phyloP scores from a whole-genome alignment of 1,140 invertebrate species.

The Euschistus heros region DNA sequence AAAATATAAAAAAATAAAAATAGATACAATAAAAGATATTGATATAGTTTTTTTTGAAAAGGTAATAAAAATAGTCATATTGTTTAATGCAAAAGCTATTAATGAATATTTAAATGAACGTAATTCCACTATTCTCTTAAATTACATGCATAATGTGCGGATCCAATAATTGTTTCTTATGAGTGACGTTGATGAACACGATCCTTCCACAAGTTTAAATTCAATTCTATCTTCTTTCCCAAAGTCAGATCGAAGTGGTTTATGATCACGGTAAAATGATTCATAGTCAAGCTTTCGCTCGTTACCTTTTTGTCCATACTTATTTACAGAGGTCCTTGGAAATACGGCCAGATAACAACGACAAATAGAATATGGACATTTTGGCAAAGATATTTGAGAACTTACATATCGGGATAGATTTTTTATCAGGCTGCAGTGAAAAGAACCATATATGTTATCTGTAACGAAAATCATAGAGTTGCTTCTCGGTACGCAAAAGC shows the following conservation, averaged over 20 bases:
- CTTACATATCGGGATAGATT: neutral
- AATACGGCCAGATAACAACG: neutral
- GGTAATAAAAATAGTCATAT: too few relatives aligned
- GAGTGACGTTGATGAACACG: neutral
- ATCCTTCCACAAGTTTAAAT: neutral
- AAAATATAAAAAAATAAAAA: constrained; percentile 38
- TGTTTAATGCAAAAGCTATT: too few relatives aligned
- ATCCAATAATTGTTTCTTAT: neutral
- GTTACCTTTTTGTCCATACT: neutral
- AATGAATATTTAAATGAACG: constrained; percentile 34
- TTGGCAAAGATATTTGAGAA: neutral
- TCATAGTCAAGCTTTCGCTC: neutral
- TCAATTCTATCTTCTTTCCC: constrained; percentile 3
- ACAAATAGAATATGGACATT: neutral
- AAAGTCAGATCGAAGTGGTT: neutral
- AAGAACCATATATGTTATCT: constrained; percentile 20
- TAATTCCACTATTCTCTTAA: neutral
- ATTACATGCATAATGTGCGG: constrained; percentile 8
- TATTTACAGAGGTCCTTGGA: neutral
- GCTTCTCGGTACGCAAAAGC: constrained; percentile 35
- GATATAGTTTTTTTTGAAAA: too few relatives aligned
- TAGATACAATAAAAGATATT: constrained; percentile 30
- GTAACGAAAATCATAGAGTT: constrained; percentile 33
- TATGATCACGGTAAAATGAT: neutral
- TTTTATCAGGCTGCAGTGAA: neutral